Percentiles rank a stretch among this genome's conserved stretches.
Evolutionary conservation across 2,888 invertebrate species (phyloP).

Genomic region (Philonicus albiceps): DNA sequence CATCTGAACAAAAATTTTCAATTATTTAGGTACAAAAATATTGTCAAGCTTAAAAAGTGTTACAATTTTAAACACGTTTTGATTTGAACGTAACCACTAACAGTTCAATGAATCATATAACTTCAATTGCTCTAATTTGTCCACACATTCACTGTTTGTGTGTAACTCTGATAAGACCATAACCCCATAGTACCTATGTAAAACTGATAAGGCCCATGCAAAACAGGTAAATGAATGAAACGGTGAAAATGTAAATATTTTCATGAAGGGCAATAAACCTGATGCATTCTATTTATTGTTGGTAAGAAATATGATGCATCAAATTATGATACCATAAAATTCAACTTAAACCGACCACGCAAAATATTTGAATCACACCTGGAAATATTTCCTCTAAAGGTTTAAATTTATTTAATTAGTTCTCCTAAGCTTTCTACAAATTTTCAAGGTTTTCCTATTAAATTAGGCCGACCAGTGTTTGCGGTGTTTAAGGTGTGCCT

Average conservation of each 20-base stretch:
- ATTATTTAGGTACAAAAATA: background rate
- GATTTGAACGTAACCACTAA: background rate
- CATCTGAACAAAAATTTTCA: too few species aligned
- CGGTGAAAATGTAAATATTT: background rate
- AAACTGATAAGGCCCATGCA: background rate
- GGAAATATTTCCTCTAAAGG: background rate
- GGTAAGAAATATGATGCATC: background rate
- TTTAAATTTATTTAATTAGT: background rate
- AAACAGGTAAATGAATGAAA: background rate
- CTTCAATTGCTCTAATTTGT: background rate
- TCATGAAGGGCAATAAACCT: background rate
- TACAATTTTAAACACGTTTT: background rate
- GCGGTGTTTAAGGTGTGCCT: background rate
- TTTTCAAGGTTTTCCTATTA: background rate
- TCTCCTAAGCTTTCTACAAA: background rate
- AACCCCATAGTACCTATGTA: background rate
- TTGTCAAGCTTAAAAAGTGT: too few species aligned
- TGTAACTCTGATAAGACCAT: background rate
- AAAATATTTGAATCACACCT: background rate
- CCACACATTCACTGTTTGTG: background rate
- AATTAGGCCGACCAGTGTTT: background rate
- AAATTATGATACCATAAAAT: background rate
- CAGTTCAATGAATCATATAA: background rate
- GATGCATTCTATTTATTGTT: background rate
- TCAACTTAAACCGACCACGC: background rate